These are phyloP conservation scores for Tauraco erythrolophus DNA, from an alignment of 2,113 vertebrate genomes.

Conservation along the genomic window DNA sequence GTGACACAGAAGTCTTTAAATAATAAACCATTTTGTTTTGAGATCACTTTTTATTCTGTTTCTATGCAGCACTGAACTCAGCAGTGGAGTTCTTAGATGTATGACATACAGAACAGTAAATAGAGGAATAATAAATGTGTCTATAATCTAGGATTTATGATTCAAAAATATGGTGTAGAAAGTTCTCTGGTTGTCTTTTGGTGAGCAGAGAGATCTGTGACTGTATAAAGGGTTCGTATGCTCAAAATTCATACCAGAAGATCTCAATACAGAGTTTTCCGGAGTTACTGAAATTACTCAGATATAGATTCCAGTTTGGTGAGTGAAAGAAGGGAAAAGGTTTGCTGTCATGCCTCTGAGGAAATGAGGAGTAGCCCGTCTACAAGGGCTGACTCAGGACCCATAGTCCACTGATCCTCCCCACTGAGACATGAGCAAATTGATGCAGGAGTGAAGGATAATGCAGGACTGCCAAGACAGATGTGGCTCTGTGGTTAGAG, in stretches of 20 bases:
- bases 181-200: accelerated
- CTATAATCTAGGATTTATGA: neutral
- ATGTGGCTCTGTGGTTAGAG: neutral
- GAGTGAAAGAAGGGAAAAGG: neutral
- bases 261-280: neutral
- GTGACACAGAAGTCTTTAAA: neutral
- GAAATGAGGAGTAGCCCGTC: neutral
- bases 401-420: neutral
- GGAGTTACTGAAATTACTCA: neutral
- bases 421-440: neutral
- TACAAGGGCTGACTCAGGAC: neutral
- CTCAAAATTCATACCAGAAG: neutral
- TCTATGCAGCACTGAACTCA: neutral
- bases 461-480: neutral
- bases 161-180: neutral
- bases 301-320: neutral
- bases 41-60: neutral
- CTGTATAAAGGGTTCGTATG: neutral
- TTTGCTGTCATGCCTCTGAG: neutral
- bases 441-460: neutral
- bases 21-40: neutral
- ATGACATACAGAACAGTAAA: neutral
- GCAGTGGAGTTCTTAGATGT: neutral
- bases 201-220: neutral
- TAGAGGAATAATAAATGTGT: neutral